Evolutionary conservation across 53 echinoderm and acorn worm species (phyloP), one percentile per base, ranked within the genome.

Genomic region (Pentamera pediparva): DNA sequence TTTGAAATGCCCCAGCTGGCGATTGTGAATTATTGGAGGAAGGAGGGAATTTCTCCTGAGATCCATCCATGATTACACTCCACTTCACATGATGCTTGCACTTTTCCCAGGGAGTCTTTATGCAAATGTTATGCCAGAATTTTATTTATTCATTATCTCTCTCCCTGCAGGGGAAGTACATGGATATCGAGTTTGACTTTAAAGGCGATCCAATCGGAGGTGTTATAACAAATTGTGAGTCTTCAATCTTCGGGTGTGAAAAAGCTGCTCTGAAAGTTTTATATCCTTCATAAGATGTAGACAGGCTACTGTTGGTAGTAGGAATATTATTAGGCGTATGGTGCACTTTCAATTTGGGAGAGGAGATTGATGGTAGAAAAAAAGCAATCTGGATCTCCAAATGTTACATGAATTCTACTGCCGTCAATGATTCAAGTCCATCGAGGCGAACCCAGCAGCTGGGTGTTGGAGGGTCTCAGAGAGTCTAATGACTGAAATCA

Each of bases 161-260:
- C 29, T 43, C 6, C 2, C 10, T 38, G 9, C 77, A 94, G 95
- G 95, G 95, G 63, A 90, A 94, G 47, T 94, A 94, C 62, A 94
- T 94, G 95, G 95, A 94, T 61, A 94, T 94, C 41, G 95, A 94
- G 62, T 94, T 94, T 85, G 95, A 94, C 73, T 94, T 90, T 87
- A 94, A 94, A 65, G 95, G 95, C 13, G 90, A 94, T 29, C 95
- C 95, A 3, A 73, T 94, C 29, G 95, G 94, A 36, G 94, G 94
- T 54, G 90, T 93, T 4, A 90, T 93, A 59, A 93, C 94, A 75
- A 93, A 93, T 56, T 93, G 94, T 93, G 87, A 93, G 94, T 89
- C n/a, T n/a, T n/a, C n/a, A n/a, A n/a, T n/a, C 5, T 0, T 45
- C 13, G 13, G 21, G 18, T 49, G 21, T 49, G 50, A 5, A 49